Evolutionary conservation across 1,140 invertebrate species (phyloP).

Genomic region (Coenobita brevimanus): DNA sequence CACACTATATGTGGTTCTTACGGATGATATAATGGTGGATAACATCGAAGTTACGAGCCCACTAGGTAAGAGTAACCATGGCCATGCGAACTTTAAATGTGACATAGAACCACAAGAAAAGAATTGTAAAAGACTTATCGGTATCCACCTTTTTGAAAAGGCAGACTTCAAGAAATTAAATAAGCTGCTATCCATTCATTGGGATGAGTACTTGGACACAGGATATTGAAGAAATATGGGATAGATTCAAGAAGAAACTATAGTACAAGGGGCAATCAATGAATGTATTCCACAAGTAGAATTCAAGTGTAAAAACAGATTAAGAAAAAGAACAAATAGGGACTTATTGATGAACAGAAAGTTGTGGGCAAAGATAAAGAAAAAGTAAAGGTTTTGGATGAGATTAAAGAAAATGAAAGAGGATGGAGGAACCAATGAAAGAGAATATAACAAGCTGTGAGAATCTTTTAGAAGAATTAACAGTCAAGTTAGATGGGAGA

Average conservation of each 20-base stretch:
- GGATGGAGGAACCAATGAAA: conserved; percentile 3
- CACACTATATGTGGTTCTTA: too few relatives aligned
- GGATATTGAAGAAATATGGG: conserved; percentile 10
- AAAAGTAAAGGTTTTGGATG: conserved; percentile 11
- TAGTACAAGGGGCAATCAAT: conserved; percentile 1
- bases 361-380: neutral
- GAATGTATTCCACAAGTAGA: neutral
- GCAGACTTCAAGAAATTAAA: conserved; percentile 19
- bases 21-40: neutral
- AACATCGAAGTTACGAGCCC: neutral
- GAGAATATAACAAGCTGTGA: neutral
- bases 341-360: conserved; percentile 3
- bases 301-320: neutral
- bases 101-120: conserved; percentile 22
- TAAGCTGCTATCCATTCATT: neutral
- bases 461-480: neutral
- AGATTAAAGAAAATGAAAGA: conserved; percentile 20
- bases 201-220: neutral
- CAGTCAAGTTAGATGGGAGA: conserved; percentile 5
- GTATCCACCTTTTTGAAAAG: neutral
- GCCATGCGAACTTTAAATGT: neutral
- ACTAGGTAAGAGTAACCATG: conserved; percentile 22
- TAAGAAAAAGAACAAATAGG: conserved; percentile 11
- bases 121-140: conserved; percentile 2
- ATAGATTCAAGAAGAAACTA: conserved; percentile 14